These are phyloP conservation scores for Nomada fucata DNA, from an alignment of 2,888 invertebrate species.

Conservation along the genomic window DNA sequence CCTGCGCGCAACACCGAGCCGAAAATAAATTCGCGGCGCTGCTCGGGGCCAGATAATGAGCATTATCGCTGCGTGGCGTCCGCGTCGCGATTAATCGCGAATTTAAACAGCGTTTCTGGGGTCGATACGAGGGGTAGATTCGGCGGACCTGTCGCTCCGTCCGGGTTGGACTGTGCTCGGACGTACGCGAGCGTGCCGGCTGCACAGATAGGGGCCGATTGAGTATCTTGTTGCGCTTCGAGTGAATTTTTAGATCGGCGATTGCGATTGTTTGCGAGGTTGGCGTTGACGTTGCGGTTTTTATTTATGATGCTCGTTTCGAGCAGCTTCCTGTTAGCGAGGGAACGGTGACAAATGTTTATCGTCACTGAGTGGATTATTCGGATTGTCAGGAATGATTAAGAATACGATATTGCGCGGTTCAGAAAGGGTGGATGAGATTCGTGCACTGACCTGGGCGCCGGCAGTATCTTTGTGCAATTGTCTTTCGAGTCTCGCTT, in stretches of 20 bases:
- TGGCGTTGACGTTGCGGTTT: not conserved
- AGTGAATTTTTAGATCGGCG: not conserved
- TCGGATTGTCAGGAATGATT: no score
- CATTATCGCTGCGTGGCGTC: conserved; percentile 54
- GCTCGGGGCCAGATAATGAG: conserved; percentile 62
- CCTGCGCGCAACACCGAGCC: conserved; percentile 16
- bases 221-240: conserved; percentile 11
- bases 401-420: no score
- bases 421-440: no score
- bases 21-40: conserved; percentile 62
- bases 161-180: no score
- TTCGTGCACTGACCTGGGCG: no score
- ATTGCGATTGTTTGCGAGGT: not conserved
- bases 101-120: conserved; percentile 47
- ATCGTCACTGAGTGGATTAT: no score
- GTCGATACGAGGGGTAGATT: conserved; percentile 44
- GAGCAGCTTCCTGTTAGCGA: no score
- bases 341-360: no score
- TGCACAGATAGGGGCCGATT: conserved; percentile 26
- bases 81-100: conserved; percentile 62
- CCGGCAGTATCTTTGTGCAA: no score
- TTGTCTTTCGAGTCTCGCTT: no score
- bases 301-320: no score
- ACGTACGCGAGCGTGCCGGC: not conserved
- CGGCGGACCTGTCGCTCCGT: not conserved